These are phyloP conservation scores for Ylistrum balloti DNA, from an alignment of 1,140 invertebrate genomes.

Conservation along the genomic window DNA sequence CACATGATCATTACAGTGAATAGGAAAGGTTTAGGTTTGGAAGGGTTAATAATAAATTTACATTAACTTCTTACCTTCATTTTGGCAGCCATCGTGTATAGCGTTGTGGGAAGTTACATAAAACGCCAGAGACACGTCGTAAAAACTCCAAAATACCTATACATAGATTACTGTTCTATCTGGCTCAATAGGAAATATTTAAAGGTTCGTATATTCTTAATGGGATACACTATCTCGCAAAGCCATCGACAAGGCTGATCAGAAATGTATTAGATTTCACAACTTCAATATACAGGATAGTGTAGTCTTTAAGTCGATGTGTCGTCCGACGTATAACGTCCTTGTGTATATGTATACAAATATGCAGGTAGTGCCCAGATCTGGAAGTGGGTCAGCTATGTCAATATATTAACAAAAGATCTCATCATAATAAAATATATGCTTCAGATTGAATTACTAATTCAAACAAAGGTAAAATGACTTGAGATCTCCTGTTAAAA, in stretches of 20 bases:
- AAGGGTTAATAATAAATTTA: neutral
- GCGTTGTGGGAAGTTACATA: neutral
- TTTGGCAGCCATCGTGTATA: neutral
- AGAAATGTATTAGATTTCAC: slow-evolving; percentile 19
- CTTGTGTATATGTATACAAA: neutral
- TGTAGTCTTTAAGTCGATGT: neutral
- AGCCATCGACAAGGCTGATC: slow-evolving; percentile 31
- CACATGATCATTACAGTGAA: neutral
- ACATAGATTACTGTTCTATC: slow-evolving; percentile 8
- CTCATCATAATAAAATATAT: slow-evolving; percentile 30
- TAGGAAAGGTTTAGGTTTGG: neutral
- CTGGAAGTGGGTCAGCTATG: neutral
- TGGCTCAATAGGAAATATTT: slow-evolving; percentile 18
- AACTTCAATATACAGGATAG: neutral
- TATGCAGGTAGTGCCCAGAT: neutral
- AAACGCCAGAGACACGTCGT: neutral
- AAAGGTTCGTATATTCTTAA: slow-evolving; percentile 33
- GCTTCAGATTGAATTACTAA: neutral
- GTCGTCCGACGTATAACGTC: neutral
- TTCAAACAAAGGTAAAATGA: slow-evolving; percentile 24
- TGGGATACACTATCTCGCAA: slow-evolving; percentile 13
- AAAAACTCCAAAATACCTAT: slow-evolving; percentile 1
- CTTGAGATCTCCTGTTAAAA: neutral
- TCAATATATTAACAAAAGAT: slow-evolving; percentile 40
- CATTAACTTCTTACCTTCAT: neutral